Base-by-base conservation (phyloP, 2,888 invertebrate species). In the Polia nebulosa region DNA sequence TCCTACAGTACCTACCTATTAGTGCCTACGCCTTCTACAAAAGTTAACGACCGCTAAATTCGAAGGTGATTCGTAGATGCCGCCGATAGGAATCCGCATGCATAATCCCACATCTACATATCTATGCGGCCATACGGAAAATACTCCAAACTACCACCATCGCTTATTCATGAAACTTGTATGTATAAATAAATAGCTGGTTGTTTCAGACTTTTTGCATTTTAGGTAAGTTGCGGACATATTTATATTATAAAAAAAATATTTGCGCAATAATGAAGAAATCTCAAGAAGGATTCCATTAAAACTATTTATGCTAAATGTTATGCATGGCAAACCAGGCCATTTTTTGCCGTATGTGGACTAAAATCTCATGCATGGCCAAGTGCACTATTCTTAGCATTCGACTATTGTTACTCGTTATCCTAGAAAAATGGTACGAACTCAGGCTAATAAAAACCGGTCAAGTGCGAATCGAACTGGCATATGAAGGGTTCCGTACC, bases 61-160 rank as follows among this genome's bases (percentile, higher is more conserved):
- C 87, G 91, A 93, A 93, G 93, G 93, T 92, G 92, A 92, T 89
- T 89, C 91, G 89, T 79, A 87, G 83, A 91, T 91, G 77, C 27
- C 72, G 60, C 67, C 53, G 67, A 72, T 69, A 83, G 78, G 81
- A 84, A 83, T 85, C 86, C 78, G 80, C 85, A 89, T 89, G 82
- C 82, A 87, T 88, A 89, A 91, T 87, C 61, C 72, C 44, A 47
- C 58, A 76, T 74, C 68, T 75, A 62, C 69, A 72, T 72, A 63
- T 66, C 49, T 75, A 81, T 71, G 59, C 41, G 34, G 34, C 64
- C 51, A 55, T 63, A 45, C 70, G 56, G 64, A 83, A 69, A 70
- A 83, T 58, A 53, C 62, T 76, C 53, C 57, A 64, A 80, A 77
- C 53, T 80, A 76, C 59, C 51, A 60, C 52, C 7, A 65, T 73